Evolutionary conservation across 2,797 vertebrate genomes (phyloP), one percentile per base, ranked within the genome.

Genomic region (Acanthurus leucopareius): DNA sequence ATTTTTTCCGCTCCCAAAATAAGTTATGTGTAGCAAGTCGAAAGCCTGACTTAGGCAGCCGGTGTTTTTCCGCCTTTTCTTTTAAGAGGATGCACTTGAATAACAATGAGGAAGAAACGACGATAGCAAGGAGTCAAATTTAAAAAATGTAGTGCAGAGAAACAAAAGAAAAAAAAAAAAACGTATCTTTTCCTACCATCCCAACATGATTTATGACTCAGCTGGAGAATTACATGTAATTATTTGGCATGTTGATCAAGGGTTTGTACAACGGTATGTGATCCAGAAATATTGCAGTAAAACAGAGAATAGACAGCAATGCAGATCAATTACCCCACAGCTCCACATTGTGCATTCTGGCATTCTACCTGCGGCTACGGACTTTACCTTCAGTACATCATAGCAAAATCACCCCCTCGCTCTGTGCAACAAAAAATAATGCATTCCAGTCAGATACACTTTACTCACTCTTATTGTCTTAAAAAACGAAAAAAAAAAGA

Each of bases 181-280:
- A 54, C 49, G 15, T 44, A 60, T 63, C 70, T 67, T 48, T 76
- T 44, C 49, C 69, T 75, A 54, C 72, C 51, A 60, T 69, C 83
- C 67, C 35, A 69, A 79, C 73, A 71, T 93, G 91, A 94, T 94
- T 92, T 87, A 93, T 88, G 82, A 89, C 80, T 90, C 84, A 74
- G 69, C 49, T 59, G 67, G 76, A 86, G 84, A 88, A 92, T 91
- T 89, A 88, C 85, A 85, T 88, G 86, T 84, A 93, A 93, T 92
- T 91, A 94, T 92, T 91, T 81, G 87, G 79, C 89, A 75, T 91
- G 90, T 89, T 94, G 89, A 94, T 93, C 88, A 92, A 91, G 82
- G 77, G 79, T 82, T 90, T 69, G 76, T 75, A 84, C 82, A 77
- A 80, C 64, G 28, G 56, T 10, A 64, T 52, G 28, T 74, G 86